Percentiles rank a stretch among this genome's conserved stretches.
These are phyloP conservation scores for Rhadina sibilatrix DNA, from an alignment of 2,113 vertebrate genomes.

Conservation along the genomic window DNA sequence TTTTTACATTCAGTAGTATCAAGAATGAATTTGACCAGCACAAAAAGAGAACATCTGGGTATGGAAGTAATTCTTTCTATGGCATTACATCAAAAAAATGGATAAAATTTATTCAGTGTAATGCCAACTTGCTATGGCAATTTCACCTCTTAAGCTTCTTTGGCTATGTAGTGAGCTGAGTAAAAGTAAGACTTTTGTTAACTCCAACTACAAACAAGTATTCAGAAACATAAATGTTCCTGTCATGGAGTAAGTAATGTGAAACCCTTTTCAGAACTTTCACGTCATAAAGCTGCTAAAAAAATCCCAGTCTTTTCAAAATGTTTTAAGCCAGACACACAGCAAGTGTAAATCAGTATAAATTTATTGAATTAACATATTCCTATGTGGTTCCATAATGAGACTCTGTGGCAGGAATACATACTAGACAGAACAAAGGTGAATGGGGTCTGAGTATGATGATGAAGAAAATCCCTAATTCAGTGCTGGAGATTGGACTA, in stretches of 20 bases:
- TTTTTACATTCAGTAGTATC: neutral
- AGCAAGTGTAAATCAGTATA: neutral
- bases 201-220: neutral
- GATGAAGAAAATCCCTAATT: neutral
- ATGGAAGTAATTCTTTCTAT: neutral
- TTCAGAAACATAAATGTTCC: neutral
- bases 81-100: neutral
- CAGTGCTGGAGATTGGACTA: neutral
- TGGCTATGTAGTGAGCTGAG: neutral
- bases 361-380: neutral
- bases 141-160: neutral
- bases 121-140: neutral
- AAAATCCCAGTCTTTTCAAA: neutral
- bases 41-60: neutral
- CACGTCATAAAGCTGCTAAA: neutral
- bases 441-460: neutral
- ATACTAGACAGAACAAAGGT: neutral
- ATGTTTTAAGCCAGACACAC: neutral
- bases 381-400: neutral
- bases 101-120: neutral
- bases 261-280: neutral
- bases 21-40: neutral
- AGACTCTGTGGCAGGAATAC: neutral
- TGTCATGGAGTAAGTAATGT: neutral
- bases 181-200: neutral